Evolutionary conservation across 2,113 vertebrate species (phyloP).

Genomic region (Xerus inauris): DNA sequence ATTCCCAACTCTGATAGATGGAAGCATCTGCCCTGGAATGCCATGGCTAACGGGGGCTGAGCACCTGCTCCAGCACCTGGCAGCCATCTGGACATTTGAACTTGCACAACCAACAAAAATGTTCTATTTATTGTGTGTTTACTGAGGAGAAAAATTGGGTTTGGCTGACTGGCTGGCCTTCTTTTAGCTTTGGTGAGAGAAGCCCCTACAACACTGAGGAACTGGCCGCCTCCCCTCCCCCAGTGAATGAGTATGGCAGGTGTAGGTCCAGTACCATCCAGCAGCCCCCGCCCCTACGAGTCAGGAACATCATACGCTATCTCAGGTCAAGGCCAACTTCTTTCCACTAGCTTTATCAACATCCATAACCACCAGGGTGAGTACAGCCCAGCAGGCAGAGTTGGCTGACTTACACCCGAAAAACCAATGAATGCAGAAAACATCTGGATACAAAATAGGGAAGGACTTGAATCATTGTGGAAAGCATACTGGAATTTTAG

Average conservation of each 20-base stretch:
- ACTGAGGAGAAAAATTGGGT: not conserved
- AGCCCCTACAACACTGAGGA: not conserved
- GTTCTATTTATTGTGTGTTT: not conserved
- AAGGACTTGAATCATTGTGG: not conserved
- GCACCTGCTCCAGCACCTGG: not conserved
- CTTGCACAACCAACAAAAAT: not conserved
- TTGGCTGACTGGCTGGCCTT: not conserved
- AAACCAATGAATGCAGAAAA: not conserved
- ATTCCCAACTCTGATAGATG: not conserved
- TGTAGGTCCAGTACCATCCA: no score
- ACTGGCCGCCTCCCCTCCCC: not conserved
- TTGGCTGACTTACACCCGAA: not conserved
- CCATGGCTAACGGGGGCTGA: not conserved
- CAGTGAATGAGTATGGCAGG: accelerated
- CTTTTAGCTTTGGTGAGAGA: not conserved
- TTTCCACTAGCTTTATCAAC: not conserved
- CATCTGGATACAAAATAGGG: not conserved
- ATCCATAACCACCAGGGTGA: not conserved
- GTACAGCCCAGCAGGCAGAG: not conserved
- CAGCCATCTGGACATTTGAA: not conserved
- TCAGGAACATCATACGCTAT: no score
- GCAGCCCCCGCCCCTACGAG: not conserved
- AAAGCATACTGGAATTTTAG: not conserved
- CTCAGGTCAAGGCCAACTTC: not conserved
- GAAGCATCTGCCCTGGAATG: not conserved